These are phyloP conservation scores for Spodoptera exigua DNA, from an alignment of 2,888 invertebrate genomes.

Conservation along the genomic window DNA sequence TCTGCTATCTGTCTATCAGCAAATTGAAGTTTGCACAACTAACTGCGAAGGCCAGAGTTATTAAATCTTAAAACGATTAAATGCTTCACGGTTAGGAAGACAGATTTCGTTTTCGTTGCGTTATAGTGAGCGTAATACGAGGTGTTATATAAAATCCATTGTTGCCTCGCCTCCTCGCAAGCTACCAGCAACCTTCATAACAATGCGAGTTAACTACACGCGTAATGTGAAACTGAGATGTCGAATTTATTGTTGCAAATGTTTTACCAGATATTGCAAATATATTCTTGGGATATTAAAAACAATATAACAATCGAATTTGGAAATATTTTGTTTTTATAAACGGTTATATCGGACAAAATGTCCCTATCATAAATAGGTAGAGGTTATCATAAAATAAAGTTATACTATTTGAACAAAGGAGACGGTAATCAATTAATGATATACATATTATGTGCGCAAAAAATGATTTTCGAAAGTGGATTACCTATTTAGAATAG, in stretches of 20 bases:
- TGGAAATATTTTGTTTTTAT: too few relatives aligned
- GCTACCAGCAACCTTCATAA: constrained; percentile 66
- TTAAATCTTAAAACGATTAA: constrained; percentile 71
- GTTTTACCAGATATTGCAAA: too few relatives aligned
- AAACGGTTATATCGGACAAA: background rate
- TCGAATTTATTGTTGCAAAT: constrained; percentile 22
- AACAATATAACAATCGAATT: too few relatives aligned
- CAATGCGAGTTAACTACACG: constrained; percentile 58
- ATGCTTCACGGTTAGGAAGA: constrained; percentile 73
- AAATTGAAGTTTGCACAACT: constrained; percentile 62
- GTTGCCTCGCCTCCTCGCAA: constrained; percentile 64
- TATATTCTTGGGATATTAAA: too few relatives aligned
- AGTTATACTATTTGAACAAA: constrained; percentile 9
- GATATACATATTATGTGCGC: constrained; percentile 9
- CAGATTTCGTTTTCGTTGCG: constrained; percentile 74
- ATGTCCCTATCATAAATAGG: constrained; percentile 4
- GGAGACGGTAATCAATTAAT: background rate
- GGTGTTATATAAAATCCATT: constrained; percentile 77
- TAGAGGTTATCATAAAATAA: constrained; percentile 22
- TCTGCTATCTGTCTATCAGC: constrained; percentile 26
- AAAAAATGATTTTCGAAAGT: constrained; percentile 9
- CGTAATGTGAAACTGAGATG: constrained; percentile 53
- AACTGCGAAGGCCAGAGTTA: constrained; percentile 61
- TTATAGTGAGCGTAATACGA: constrained; percentile 66
- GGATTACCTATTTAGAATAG: constrained; percentile 2